Base-by-base conservation (phyloP, 2,888 invertebrate genomes). In the Yponomeuta malinellus region DNA sequence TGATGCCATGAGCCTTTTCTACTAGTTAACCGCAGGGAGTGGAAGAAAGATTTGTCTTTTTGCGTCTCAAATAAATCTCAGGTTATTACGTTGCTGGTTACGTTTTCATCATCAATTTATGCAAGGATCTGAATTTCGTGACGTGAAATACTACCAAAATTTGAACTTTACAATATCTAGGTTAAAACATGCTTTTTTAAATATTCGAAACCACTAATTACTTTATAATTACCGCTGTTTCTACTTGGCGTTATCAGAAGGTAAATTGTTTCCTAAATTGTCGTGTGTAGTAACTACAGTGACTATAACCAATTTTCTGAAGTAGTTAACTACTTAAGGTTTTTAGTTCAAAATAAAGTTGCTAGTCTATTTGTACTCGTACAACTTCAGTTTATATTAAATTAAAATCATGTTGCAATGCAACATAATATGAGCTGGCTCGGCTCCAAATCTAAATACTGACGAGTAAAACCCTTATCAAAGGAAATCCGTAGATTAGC, bases 211-310 rank as follows among this genome's bases (percentile, higher is more conserved):
- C 6, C 5, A 68, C 68, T 68, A 68, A 68, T 68, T 31, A 68
- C 68, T 68, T 68, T 68, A 48, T 68, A 68, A 68, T 68, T 68
- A 48, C 52, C 52, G 23, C 23, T 52, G 68, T 52, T 68, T 66
- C 33, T 23, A 15, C 52, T 15, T 37, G 52, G 59, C 10, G n/a
- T n/a, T 52, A 68, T 52, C 10, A 29, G 31, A 68, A 52, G 10
- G 48, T 68, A 29, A 52, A 59, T 68, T 52, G 68, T 68, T 68
- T 68, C 52, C 48, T 4, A 68, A 68, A 68, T 68, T 59, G 59
- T 68, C 68, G 68, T 48, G 12, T 65, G 15, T 52, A 52, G 15
- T 52, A 52, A 52, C 52, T 52, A 52, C 52, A 52, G 52, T 15
- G 52, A 1, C 52, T 10, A 6, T 15, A 52, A 52, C 12, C 52